Conservation (phyloP, 1,140 invertebrate species). For the Rhagoletis pomonella region DNA sequence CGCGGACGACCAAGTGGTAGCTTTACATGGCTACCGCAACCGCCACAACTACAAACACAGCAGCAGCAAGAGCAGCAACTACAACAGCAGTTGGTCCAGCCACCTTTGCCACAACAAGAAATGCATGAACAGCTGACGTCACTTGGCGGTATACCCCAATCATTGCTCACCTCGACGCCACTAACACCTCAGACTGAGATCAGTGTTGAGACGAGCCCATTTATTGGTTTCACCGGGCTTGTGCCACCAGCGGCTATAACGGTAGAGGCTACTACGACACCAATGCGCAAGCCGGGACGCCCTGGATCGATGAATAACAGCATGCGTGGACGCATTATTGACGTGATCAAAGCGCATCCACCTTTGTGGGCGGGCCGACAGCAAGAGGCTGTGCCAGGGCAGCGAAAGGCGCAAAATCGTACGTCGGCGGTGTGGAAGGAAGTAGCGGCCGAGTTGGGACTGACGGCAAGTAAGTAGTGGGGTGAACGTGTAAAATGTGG, state of each 20-base stretch:
- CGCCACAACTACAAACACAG: conserved; percentile 5
- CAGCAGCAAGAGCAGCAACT: background rate
- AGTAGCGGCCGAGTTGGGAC: conserved; percentile 67
- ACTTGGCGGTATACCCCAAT: background rate
- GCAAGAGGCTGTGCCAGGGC: conserved; percentile 59
- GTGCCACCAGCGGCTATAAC: conserved; percentile 69
- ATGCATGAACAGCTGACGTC: background rate
- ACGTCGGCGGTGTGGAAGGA: conserved; percentile 72
- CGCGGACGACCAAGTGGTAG: conserved; percentile 70
- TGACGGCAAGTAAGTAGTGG: conserved; percentile 67
- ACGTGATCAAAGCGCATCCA: conserved; percentile 69
- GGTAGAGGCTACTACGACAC: conserved; percentile 65
- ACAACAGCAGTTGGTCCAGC: conserved; percentile 25
- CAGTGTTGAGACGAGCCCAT: conserved; percentile 59
- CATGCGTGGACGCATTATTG: conserved; percentile 71
- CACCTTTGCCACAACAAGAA: conserved; percentile 11
- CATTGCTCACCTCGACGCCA: background rate
- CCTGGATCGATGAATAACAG: conserved; percentile 72
- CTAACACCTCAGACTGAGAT: conserved; percentile 55
- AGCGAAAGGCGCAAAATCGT: conserved; percentile 64
- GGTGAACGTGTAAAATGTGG: background rate
- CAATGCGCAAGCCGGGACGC: conserved; percentile 66
- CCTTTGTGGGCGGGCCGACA: conserved; percentile 69
- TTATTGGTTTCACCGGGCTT: conserved; percentile 69
- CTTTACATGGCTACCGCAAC: conserved; percentile 67